Evolutionary conservation across 2,888 invertebrate species (phyloP).

Genomic region (Caenorhabditis plicata): DNA sequence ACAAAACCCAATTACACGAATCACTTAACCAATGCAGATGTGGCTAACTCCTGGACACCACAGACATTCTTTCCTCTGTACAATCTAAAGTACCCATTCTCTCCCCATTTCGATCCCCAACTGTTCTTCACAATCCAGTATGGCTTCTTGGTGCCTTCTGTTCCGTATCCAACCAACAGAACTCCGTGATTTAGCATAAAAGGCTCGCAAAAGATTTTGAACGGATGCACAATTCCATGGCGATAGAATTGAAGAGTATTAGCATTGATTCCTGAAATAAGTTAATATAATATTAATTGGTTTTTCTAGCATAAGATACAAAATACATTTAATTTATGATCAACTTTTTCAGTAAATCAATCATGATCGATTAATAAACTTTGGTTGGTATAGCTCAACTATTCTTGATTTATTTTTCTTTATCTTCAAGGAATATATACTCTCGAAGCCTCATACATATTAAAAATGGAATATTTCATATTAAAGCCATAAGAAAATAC

Average conservation of each 20-base stretch:
- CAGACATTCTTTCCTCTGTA: slow-evolving; percentile 92
- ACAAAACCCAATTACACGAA: not conserved
- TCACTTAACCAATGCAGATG: slow-evolving; percentile 66
- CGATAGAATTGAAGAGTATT: slow-evolving; percentile 65
- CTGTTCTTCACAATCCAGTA: slow-evolving; percentile 65
- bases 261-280: slow-evolving; percentile 62
- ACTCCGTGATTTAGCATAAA: slow-evolving; percentile 63
- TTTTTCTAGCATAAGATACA: too few relatives aligned
- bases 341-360: too few relatives aligned
- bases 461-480: too few relatives aligned
- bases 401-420: too few relatives aligned
- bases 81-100: slow-evolving; percentile 71
- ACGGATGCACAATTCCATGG: slow-evolving; percentile 64
- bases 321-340: too few relatives aligned
- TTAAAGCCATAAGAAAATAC: too few relatives aligned
- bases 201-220: slow-evolving; percentile 53
- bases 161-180: slow-evolving; percentile 64
- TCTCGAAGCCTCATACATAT: too few relatives aligned
- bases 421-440: too few relatives aligned
- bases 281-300: too few relatives aligned
- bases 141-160: slow-evolving; percentile 56
- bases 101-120: slow-evolving; percentile 63
- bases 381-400: too few relatives aligned
- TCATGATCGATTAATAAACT: too few relatives aligned
- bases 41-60: slow-evolving; percentile 86